A percentile compares a stretch with the other conserved stretches of the same genome.
Conservation (phyloP, 1,140 invertebrate species). For the Heliothis subflexa region DNA sequence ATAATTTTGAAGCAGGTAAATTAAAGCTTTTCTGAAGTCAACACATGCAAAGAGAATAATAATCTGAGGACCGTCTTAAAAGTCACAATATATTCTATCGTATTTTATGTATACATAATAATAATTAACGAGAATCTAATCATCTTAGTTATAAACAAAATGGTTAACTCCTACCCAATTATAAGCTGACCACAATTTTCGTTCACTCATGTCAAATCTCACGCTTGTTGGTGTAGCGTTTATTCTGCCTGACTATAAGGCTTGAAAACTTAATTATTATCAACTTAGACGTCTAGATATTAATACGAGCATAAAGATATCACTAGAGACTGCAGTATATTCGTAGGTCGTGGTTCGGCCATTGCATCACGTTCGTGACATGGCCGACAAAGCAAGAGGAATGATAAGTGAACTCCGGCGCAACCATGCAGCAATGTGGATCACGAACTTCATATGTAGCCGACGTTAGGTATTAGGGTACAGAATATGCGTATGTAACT, state of each 20-base stretch:
- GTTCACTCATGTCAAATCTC: too few species aligned
- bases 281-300: neutral
- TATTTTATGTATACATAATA: too few species aligned
- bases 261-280: neutral
- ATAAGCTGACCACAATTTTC: too few species aligned
- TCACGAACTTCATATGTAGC: constrained; percentile 17
- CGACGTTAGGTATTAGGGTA: neutral
- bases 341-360: constrained; percentile 29
- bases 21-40: too few species aligned
- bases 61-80: too few species aligned
- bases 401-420: constrained; percentile 25
- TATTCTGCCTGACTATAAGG: neutral
- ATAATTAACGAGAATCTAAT: too few species aligned
- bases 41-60: too few species aligned
- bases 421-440: constrained; percentile 25
- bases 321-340: neutral
- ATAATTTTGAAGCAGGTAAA: neutral
- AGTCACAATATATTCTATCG: too few species aligned
- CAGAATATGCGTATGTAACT: neutral
- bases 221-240: too few species aligned
- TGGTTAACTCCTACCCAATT: too few species aligned
- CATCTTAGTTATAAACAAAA: too few species aligned
- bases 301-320: constrained; percentile 12
- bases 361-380: constrained; percentile 31
- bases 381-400: constrained; percentile 33